phyloP scores from a whole-genome alignment of 2,888 invertebrate species.

The Odontocerum albicorne region DNA sequence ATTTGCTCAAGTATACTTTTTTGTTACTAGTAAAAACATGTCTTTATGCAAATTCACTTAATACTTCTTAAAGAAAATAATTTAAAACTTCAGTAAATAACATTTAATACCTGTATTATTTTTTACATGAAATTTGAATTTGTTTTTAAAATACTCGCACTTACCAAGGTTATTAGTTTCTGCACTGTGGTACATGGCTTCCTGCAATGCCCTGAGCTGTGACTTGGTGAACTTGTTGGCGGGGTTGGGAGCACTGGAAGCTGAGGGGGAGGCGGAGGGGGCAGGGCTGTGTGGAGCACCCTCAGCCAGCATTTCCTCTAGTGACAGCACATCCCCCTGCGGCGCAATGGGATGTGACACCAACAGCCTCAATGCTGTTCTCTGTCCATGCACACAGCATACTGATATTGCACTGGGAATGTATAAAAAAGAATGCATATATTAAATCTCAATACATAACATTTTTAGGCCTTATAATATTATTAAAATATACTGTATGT shows the following conservation, averaged over 20 bases:
- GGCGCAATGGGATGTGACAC: slow-evolving; percentile 71
- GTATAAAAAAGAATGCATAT: no score
- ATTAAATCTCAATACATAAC: no score
- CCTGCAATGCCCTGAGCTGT: slow-evolving; percentile 83
- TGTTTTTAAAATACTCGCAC: not conserved
- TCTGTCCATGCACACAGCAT: slow-evolving; percentile 86
- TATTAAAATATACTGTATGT: no score
- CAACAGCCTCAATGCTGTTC: slow-evolving; percentile 75
- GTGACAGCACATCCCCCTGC: slow-evolving; percentile 74
- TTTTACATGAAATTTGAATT: no score
- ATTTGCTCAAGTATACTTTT: no score
- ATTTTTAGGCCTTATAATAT: no score
- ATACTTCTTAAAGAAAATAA: no score
- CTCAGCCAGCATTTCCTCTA: slow-evolving; percentile 90
- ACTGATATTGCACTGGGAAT: slow-evolving; percentile 80
- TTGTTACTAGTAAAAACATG: no score
- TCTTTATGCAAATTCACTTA: no score
- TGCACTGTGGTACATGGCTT: slow-evolving; percentile 93
- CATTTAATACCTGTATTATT: no score
- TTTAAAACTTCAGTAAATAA: no score
- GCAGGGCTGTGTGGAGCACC: slow-evolving; percentile 56
- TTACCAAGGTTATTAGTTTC: slow-evolving; percentile 85
- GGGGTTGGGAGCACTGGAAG: slow-evolving; percentile 42
- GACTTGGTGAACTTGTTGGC: slow-evolving; percentile 70
- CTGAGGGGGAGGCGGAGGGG: slow-evolving; percentile 44